Conservation (phyloP, 2,113 vertebrate genomes). For the Tachysurus fulvidraco region DNA sequence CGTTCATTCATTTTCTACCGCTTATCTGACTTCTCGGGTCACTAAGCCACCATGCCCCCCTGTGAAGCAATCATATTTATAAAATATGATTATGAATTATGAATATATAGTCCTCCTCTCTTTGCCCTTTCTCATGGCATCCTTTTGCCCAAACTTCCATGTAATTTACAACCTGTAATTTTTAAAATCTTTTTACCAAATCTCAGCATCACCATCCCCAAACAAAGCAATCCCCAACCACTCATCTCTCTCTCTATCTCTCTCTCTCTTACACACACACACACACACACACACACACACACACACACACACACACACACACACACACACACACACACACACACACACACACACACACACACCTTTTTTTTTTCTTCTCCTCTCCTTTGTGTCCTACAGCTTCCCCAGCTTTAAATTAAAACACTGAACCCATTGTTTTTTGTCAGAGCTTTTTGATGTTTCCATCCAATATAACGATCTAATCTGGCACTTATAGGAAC, state of each 20-base stretch:
- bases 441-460: conserved; percentile 55
- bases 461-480: conserved; percentile 60
- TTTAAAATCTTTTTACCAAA: conserved; percentile 16
- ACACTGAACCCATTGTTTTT: conserved; percentile 12
- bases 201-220: conserved; percentile 18
- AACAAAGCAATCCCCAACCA: not conserved
- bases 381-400: not conserved
- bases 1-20: too few relatives aligned
- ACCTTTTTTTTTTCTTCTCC: not conserved
- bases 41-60: too few relatives aligned
- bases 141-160: not conserved
- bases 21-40: too few relatives aligned
- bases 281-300: conserved; percentile 9
- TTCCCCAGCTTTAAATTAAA: conserved; percentile 40
- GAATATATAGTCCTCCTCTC: too few relatives aligned
- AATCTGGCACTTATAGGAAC: conserved; percentile 46
- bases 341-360: too few relatives aligned
- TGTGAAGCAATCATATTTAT: too few relatives aligned
- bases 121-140: conserved; percentile 28
- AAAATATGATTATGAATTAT: too few relatives aligned
- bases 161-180: conserved; percentile 25
- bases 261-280: not conserved
- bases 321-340: not conserved
- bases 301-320: conserved; percentile 8
- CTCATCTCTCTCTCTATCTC: conserved; percentile 14